These are phyloP conservation scores for Apocheima hispidaria DNA, from an alignment of 2,888 invertebrate species.

Conservation along the genomic window DNA sequence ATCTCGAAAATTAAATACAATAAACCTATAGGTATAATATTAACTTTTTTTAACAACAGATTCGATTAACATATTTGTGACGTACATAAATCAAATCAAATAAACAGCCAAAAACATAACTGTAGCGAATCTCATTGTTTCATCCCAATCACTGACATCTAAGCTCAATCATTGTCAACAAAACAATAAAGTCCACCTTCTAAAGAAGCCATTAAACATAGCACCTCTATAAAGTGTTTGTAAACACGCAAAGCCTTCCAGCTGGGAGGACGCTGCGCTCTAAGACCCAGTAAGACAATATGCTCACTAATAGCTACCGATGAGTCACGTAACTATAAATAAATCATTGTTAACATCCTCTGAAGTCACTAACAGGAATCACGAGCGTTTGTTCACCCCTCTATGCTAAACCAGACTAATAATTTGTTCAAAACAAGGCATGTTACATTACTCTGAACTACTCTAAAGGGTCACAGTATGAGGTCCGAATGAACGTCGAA, in stretches of 20 bases:
- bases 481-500: constrained; percentile 65
- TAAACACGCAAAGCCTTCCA: constrained; percentile 82
- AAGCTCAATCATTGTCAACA: constrained; percentile 71
- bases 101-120: constrained; percentile 35
- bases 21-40: background rate
- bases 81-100: constrained; percentile 8
- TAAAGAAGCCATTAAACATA: constrained; percentile 81
- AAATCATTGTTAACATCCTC: constrained; percentile 71
- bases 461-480: constrained; percentile 78
- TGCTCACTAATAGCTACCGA: constrained; percentile 74
- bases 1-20: no score
- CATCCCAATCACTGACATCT: constrained; percentile 49
- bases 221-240: constrained; percentile 85
- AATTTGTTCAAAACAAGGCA: constrained; percentile 82
- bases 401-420: constrained; percentile 84
- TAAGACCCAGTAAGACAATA: constrained; percentile 70
- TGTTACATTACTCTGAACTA: constrained; percentile 66
- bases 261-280: constrained; percentile 66
- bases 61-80: background rate
- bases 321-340: constrained; percentile 81
- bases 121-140: constrained; percentile 41
- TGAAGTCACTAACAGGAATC: constrained; percentile 76
- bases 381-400: constrained; percentile 74
- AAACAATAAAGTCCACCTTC: constrained; percentile 73
- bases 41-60: background rate